phyloP scores from a whole-genome alignment of 2,888 invertebrate species.

The Lithophane socia region DNA sequence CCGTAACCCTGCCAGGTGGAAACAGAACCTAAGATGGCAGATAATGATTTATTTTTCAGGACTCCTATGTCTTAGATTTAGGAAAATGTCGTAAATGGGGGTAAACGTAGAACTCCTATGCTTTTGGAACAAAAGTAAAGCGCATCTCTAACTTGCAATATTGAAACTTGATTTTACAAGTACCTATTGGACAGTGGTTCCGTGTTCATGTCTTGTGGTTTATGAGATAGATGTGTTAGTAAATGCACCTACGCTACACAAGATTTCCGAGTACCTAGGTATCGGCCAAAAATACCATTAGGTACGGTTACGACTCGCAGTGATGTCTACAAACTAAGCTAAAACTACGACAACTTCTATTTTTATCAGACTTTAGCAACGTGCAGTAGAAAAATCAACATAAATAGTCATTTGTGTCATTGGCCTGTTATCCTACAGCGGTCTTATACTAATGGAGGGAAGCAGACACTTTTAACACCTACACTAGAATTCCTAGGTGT shows the following conservation, averaged over 20 bases:
- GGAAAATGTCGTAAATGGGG: neutral
- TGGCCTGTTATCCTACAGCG: conserved; percentile 12
- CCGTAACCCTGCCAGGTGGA: too few species aligned
- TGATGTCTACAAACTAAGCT: neutral
- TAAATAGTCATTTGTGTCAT: conserved; percentile 43
- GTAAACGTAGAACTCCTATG: neutral
- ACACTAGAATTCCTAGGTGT: conserved; percentile 48
- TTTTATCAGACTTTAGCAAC: conserved; percentile 20
- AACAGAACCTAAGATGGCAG: too few species aligned
- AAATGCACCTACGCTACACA: neutral
- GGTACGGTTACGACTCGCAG: neutral
- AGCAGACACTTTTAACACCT: conserved; percentile 48
- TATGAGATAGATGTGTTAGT: neutral
- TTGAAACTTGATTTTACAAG: too few species aligned
- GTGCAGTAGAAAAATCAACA: conserved; percentile 44
- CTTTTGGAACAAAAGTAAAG: too few species aligned
- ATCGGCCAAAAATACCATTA: too few species aligned
- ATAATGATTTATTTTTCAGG: neutral
- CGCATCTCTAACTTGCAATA: too few species aligned
- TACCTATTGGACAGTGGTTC: neutral
- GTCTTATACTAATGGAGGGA: conserved; percentile 40
- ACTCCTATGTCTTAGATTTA: neutral
- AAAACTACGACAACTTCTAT: conserved; percentile 27
- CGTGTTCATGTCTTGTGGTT: neutral
- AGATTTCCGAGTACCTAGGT: neutral